Evolutionary conservation across 2,797 vertebrate genomes (phyloP).

Genomic region (Simalia tracyae): DNA sequence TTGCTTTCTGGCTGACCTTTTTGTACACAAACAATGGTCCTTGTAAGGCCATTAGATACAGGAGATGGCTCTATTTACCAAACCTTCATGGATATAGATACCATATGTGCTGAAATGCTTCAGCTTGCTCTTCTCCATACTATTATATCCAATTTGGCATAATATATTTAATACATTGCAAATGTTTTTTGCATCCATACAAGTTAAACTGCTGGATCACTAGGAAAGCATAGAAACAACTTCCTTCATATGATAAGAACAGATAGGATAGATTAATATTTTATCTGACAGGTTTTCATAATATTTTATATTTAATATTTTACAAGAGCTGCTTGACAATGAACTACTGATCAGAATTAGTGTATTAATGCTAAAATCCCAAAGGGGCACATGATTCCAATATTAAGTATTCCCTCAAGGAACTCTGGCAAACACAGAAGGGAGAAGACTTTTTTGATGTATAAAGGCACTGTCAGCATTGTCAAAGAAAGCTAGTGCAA

Average conservation of each 20-base stretch:
- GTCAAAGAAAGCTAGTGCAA: slow-evolving; percentile 75
- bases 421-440: slow-evolving; percentile 71
- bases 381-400: slow-evolving; percentile 75
- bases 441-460: slow-evolving; percentile 75
- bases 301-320: slow-evolving; percentile 56
- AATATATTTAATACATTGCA: not conserved
- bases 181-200: not conserved
- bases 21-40: not conserved
- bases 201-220: slow-evolving; percentile 25
- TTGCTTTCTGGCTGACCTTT: not conserved
- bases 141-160: slow-evolving; percentile 14
- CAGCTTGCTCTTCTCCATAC: not conserved
- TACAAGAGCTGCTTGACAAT: slow-evolving; percentile 61
- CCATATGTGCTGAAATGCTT: not conserved
- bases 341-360: slow-evolving; percentile 73
- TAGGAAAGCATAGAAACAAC: not conserved
- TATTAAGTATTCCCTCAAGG: slow-evolving; percentile 75
- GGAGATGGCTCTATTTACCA: slow-evolving; percentile 1
- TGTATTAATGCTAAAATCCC: slow-evolving; percentile 77
- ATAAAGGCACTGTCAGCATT: slow-evolving; percentile 80
- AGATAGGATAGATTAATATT: slow-evolving; percentile 38
- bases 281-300: slow-evolving; percentile 56
- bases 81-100: not conserved
- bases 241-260: slow-evolving; percentile 4
- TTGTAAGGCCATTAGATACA: not conserved